These are phyloP conservation scores for Rhyzopertha dominica DNA, from an alignment of 1,140 invertebrate species.

Conservation along the genomic window DNA sequence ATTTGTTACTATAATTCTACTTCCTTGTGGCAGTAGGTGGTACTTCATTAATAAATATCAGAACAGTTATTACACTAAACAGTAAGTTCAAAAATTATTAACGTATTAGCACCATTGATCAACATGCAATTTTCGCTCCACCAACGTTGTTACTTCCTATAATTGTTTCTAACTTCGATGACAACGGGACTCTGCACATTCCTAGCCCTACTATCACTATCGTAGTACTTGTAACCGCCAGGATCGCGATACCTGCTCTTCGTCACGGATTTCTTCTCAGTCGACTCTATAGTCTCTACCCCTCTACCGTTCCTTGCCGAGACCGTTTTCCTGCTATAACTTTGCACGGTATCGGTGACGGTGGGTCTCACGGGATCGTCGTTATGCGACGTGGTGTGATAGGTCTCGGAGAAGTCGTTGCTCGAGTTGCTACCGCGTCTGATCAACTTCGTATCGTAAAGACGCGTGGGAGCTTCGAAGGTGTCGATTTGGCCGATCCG, in stretches of 20 bases:
- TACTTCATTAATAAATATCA: too few relatives aligned
- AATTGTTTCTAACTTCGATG: conserved; percentile 47
- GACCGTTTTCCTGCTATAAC: conserved; percentile 59
- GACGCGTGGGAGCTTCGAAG: conserved; percentile 40
- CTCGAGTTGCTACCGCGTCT: conserved; percentile 56
- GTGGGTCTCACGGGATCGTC: conserved; percentile 58
- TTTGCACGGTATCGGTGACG: conserved; percentile 63
- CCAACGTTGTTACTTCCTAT: conserved; percentile 33
- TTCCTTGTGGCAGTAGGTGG: too few relatives aligned
- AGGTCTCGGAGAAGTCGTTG: conserved; percentile 66
- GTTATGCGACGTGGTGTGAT: conserved; percentile 58
- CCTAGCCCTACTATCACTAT: conserved; percentile 45
- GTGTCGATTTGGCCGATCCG: conserved; percentile 38
- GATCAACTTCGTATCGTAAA: conserved; percentile 39
- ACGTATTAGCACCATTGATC: too few relatives aligned
- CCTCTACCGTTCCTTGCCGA: conserved; percentile 55
- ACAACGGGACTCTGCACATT: conserved; percentile 47
- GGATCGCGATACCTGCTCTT: conserved; percentile 56
- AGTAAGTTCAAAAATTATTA: too few relatives aligned
- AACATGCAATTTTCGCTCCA: too few relatives aligned
- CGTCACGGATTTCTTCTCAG: conserved; percentile 62
- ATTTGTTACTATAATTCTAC: too few relatives aligned
- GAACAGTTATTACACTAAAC: too few relatives aligned
- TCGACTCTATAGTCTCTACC: conserved; percentile 60
- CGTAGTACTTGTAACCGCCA: conserved; percentile 48